Percentiles rank a stretch among this genome's conserved stretches.
Conservation (phyloP, 1,140 invertebrate genomes). For the roundworm (Caenorhabditis elegans) region DNA sequence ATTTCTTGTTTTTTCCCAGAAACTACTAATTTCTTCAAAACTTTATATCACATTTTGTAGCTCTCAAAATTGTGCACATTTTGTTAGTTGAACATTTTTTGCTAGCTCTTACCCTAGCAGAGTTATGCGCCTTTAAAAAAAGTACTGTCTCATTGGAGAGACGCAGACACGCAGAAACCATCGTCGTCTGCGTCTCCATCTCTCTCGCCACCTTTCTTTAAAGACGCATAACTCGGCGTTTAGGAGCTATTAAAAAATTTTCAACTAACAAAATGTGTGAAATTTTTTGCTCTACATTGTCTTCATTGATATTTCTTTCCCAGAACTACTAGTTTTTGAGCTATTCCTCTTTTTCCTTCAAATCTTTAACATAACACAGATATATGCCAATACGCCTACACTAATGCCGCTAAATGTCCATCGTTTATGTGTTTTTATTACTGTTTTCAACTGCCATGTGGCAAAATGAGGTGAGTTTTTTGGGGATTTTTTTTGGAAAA, state of each 20-base stretch:
- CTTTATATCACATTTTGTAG: neutral
- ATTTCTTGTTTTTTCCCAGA: too few relatives aligned
- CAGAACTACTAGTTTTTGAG: neutral
- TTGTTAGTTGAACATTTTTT: neutral
- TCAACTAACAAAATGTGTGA: too few relatives aligned
- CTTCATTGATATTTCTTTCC: neutral
- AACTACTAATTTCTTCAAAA: too few relatives aligned
- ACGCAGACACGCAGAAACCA: too few relatives aligned
- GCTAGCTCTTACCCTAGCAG: neutral
- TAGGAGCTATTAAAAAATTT: neutral
- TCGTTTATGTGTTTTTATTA: neutral
- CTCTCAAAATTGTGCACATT: neutral
- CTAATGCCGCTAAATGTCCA: conserved; percentile 23
- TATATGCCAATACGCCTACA: neutral
- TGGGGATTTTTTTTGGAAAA: too few relatives aligned
- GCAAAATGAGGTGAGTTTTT: neutral
- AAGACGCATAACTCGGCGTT: neutral
- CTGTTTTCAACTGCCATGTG: neutral
- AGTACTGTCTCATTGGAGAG: too few relatives aligned
- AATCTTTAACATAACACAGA: too few relatives aligned
- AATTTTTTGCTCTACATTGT: neutral
- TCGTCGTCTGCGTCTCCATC: neutral
- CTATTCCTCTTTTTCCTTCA: neutral
- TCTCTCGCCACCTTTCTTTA: neutral
- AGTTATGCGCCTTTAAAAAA: too few relatives aligned